Evolutionary conservation across 2,888 invertebrate species (phyloP).

Genomic region (Hyalella azteca): DNA sequence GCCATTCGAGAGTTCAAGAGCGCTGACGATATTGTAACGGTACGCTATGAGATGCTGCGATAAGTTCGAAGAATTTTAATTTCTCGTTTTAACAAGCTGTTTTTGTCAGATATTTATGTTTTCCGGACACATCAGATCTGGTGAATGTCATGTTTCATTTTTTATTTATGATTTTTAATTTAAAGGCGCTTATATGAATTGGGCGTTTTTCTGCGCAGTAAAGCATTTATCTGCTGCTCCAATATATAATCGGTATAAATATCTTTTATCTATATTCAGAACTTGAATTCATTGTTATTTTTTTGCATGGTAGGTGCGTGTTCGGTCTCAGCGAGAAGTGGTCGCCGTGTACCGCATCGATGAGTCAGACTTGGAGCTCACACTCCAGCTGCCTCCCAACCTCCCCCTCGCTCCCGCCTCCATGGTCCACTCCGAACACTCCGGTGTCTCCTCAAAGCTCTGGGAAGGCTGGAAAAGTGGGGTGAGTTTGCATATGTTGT

Average conservation of each 20-base stretch:
- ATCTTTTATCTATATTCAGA: too few relatives aligned
- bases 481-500: conserved; percentile 38
- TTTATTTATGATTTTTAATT: too few relatives aligned
- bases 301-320: conserved; percentile 74
- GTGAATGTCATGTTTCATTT: too few relatives aligned
- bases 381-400: conserved; percentile 77
- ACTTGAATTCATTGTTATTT: too few relatives aligned
- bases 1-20: conserved; percentile 39
- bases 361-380: conserved; percentile 79
- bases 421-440: conserved; percentile 67
- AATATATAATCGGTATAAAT: too few relatives aligned
- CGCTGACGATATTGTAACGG: conserved; percentile 56
- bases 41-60: conserved; percentile 9
- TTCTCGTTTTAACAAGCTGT: too few relatives aligned
- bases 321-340: conserved; percentile 75
- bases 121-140: too few relatives aligned
- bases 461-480: conserved; percentile 76
- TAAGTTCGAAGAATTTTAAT: too few relatives aligned
- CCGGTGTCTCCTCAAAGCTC: conserved; percentile 65
- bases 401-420: conserved; percentile 82
- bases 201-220: too few relatives aligned
- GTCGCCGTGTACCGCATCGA: conserved; percentile 81
- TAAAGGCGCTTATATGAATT: too few relatives aligned
- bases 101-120: too few relatives aligned
- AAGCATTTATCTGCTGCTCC: too few relatives aligned